phyloP scores from a whole-genome alignment of 2,113 vertebrate genomes.

The Rhinopomastus cyanomelas region DNA sequence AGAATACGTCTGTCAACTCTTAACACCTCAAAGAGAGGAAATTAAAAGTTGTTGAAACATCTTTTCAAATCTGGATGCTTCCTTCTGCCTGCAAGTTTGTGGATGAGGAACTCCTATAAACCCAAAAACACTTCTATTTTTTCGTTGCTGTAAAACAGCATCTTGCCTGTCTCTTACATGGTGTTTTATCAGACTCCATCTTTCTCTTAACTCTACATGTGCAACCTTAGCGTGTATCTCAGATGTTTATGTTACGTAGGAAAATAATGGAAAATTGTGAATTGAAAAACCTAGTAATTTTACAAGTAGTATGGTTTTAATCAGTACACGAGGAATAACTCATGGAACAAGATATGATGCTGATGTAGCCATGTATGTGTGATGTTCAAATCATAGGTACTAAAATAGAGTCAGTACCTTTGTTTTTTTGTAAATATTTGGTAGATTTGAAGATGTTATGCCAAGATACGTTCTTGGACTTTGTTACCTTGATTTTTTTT shows the following conservation, averaged over 20 bases:
- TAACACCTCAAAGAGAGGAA: constrained; percentile 5
- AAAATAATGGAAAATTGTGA: neutral
- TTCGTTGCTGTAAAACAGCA: neutral
- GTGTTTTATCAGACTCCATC: rapidly evolving
- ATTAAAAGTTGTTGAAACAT: constrained; percentile 21
- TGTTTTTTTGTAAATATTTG: constrained; percentile 34
- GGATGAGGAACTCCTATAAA: neutral
- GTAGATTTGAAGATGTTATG: neutral
- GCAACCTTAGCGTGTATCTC: neutral
- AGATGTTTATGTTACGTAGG: neutral
- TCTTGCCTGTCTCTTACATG: neutral
- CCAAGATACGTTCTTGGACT: neutral
- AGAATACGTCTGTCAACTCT: constrained; percentile 5
- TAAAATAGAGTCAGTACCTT: constrained; percentile 23
- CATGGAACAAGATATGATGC: neutral
- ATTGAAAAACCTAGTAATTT: neutral
- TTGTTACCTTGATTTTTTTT: constrained; percentile 55
- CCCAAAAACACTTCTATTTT: rapidly evolving
- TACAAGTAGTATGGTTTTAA: neutral
- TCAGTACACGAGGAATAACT: neutral
- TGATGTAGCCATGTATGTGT: too few species aligned
- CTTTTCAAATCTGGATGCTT: neutral
- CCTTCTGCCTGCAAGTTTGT: neutral
- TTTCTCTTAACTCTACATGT: neutral
- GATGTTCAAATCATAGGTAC: neutral